Percentiles rank a stretch among this genome's conserved stretches.
Evolutionary conservation across 2,113 vertebrate genomes (phyloP).

Genomic region (Misgurnus anguillicaudatus): DNA sequence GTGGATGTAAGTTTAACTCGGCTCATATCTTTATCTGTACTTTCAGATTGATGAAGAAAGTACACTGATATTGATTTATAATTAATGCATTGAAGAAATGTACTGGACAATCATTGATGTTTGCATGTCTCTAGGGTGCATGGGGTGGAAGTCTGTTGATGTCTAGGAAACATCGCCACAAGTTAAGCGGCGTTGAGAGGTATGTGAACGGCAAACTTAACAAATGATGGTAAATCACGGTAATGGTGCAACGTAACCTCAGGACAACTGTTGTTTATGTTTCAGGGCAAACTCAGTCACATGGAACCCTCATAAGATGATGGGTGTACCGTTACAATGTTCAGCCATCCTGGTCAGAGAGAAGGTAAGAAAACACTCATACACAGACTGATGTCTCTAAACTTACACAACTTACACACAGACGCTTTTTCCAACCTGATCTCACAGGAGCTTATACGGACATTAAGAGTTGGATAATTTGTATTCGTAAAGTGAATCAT

Average conservation of each 20-base stretch:
- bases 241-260: not conserved
- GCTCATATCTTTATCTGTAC: not conserved
- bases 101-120: not conserved
- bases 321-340: slow-evolving; percentile 95
- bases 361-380: slow-evolving; percentile 79
- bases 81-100: too few species aligned
- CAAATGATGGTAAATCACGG: not conserved
- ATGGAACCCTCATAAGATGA: slow-evolving; percentile 99
- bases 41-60: not conserved
- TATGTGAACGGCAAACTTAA: slow-evolving; percentile 28
- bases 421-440: too few species aligned
- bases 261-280: slow-evolving; percentile 43
- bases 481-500: too few species aligned
- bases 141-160: slow-evolving; percentile 97
- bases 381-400: not conserved
- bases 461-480: too few species aligned
- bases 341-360: slow-evolving; percentile 96
- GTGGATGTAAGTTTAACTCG: slow-evolving; percentile 87
- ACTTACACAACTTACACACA: too few species aligned
- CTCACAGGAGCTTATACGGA: too few species aligned
- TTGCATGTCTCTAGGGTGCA: slow-evolving; percentile 79
- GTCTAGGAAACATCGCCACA: slow-evolving; percentile 96
- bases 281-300: slow-evolving; percentile 95
- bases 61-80: too few species aligned
- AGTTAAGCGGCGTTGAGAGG: slow-evolving; percentile 93